Evolutionary conservation across 2,113 vertebrate species (phyloP).

Genomic region (Plotosus lineatus): DNA sequence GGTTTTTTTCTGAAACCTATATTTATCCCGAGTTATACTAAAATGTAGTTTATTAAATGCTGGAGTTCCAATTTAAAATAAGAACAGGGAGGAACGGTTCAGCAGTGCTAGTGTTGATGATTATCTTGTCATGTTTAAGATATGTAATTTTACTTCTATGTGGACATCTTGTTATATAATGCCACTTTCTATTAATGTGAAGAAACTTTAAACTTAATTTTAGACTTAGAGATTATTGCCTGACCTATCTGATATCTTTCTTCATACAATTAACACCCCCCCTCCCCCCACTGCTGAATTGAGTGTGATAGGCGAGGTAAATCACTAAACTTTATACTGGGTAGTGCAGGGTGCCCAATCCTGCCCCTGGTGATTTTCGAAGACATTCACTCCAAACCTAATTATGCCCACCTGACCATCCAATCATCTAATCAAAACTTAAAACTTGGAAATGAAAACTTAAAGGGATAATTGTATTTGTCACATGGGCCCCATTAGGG

Average conservation of each 20-base stretch:
- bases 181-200: not conserved
- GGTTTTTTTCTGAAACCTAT: slow-evolving; percentile 25
- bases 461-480: too few relatives aligned
- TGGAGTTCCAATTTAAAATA: not conserved
- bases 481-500: too few relatives aligned
- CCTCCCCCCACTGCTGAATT: not conserved
- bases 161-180: not conserved
- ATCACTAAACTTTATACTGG: not conserved
- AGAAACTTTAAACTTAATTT: not conserved
- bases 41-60: slow-evolving; percentile 2
- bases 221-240: not conserved
- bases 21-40: slow-evolving; percentile 17
- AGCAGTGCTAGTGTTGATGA: not conserved
- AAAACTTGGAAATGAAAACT: too few relatives aligned
- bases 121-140: not conserved
- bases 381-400: too few relatives aligned
- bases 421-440: too few relatives aligned
- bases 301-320: not conserved
- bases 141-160: not conserved
- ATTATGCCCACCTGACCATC: too few relatives aligned
- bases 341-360: too few relatives aligned
- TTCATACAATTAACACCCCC: not conserved
- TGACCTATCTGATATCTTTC: not conserved
- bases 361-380: too few relatives aligned
- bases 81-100: not conserved